These are phyloP conservation scores for Eubasilissa splendida DNA, from an alignment of 2,888 invertebrate genomes.

Conservation along the genomic window DNA sequence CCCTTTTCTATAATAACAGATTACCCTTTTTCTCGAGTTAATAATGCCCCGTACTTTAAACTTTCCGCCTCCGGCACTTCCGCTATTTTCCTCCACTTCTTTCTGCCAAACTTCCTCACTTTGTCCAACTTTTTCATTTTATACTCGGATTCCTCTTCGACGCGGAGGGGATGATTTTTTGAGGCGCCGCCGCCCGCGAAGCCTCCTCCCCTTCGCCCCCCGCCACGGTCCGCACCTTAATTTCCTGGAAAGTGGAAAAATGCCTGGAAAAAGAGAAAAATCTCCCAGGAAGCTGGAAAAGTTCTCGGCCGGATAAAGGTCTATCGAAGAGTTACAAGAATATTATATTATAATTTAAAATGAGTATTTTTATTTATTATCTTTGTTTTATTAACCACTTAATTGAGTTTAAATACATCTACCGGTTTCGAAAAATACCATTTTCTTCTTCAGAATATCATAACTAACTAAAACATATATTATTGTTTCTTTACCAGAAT, in stretches of 20 bases:
- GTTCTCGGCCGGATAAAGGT: no score
- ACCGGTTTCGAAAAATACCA: no score
- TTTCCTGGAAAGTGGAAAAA: background rate
- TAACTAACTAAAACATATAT: no score
- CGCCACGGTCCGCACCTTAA: background rate
- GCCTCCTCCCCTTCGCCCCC: constrained; percentile 1
- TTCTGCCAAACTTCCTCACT: constrained; percentile 38
- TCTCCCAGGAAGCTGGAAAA: background rate
- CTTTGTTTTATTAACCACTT: no score
- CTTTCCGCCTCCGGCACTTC: constrained; percentile 24
- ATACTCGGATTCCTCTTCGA: constrained; percentile 24
- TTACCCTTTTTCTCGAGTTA: constrained; percentile 39
- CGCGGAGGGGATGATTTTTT: constrained; percentile 19
- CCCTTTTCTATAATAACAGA: constrained; percentile 27
- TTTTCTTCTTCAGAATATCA: no score
- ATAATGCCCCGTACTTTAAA: constrained; percentile 21
- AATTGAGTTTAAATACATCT: no score
- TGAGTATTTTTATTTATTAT: no score
- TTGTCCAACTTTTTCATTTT: constrained; percentile 45
- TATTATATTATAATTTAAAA: no score
- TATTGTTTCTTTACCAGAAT: no score
- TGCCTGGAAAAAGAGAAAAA: constrained; percentile 4
- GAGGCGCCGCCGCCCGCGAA: constrained; percentile 18
- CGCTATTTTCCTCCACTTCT: constrained; percentile 19
- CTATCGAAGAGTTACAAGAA: no score